Evolutionary conservation across 2,888 invertebrate species (phyloP).

Genomic region (Mechanitis mazaeus): DNA sequence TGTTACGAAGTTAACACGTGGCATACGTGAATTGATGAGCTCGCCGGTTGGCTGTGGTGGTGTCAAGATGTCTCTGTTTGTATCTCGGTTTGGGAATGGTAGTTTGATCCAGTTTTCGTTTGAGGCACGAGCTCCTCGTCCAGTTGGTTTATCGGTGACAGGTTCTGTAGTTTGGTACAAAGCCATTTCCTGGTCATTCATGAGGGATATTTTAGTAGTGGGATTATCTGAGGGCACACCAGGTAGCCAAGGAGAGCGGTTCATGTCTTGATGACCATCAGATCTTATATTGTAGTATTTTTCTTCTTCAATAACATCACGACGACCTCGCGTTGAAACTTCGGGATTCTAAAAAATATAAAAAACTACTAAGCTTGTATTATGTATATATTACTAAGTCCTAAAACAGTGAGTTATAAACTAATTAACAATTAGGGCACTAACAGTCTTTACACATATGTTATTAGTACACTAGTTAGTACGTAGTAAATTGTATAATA

Average conservation of each 20-base stretch:
- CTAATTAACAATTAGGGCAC: no score
- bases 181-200: constrained; percentile 52
- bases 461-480: no score
- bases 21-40: constrained; percentile 76
- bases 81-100: constrained; percentile 64
- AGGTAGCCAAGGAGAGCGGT: constrained; percentile 60
- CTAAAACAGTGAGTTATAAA: no score
- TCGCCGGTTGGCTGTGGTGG: constrained; percentile 75
- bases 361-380: neutral
- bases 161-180: constrained; percentile 63
- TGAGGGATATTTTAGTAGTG: constrained; percentile 63
- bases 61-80: constrained; percentile 60
- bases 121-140: constrained; percentile 76
- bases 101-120: constrained; percentile 80
- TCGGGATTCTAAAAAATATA: constrained; percentile 42
- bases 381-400: no score
- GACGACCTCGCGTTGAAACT: constrained; percentile 53
- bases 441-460: no score
- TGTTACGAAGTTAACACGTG: constrained; percentile 81
- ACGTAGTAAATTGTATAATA: no score
- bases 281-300: constrained; percentile 60
- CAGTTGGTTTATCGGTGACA: constrained; percentile 72
- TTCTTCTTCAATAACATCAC: constrained; percentile 71
- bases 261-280: constrained; percentile 44
- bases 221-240: constrained; percentile 62